Conservation (phyloP, 2,797 vertebrate genomes). For the Gadopsis bispinosus region DNA sequence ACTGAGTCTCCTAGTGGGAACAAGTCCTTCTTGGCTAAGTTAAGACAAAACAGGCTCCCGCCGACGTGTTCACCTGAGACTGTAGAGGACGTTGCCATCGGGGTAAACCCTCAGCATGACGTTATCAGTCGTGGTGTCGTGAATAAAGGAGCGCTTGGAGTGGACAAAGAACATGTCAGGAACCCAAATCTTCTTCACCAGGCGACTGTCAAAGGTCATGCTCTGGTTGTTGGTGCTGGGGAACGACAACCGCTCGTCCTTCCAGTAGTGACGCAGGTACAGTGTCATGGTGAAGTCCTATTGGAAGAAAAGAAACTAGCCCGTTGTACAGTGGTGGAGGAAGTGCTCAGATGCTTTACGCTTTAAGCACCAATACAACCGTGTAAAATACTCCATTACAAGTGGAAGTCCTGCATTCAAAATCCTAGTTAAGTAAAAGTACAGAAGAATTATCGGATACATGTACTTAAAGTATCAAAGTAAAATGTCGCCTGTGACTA, state of each 20-base stretch:
- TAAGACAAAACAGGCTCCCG: not conserved
- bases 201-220: slow-evolving; percentile 97
- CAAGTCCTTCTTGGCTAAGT: not conserved
- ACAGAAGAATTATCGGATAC: not conserved
- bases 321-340: not conserved
- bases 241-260: slow-evolving; percentile 94
- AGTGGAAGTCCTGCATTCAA: not conserved
- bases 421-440: not conserved
- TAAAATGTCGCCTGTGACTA: not conserved
- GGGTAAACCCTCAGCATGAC: slow-evolving; percentile 98
- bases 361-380: not conserved
- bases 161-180: slow-evolving; percentile 99
- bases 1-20: not conserved
- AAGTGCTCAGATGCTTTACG: not conserved
- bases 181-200: slow-evolving; percentile 99
- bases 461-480: not conserved
- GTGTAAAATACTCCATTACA: not conserved
- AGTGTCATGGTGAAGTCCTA: slow-evolving; percentile 99
- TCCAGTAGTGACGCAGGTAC: slow-evolving; percentile 98
- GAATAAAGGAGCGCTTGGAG: slow-evolving; percentile 98
- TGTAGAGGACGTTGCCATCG: slow-evolving; percentile 97
- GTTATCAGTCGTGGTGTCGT: slow-evolving; percentile 97
- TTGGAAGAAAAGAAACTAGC: not conserved
- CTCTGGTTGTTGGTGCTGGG: slow-evolving; percentile 97
- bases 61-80: slow-evolving; percentile 88